Percentiles rank a stretch among this genome's conserved stretches.
Conservation (phyloP, 2,888 invertebrate genomes). For the Notocelia uddmanniana region DNA sequence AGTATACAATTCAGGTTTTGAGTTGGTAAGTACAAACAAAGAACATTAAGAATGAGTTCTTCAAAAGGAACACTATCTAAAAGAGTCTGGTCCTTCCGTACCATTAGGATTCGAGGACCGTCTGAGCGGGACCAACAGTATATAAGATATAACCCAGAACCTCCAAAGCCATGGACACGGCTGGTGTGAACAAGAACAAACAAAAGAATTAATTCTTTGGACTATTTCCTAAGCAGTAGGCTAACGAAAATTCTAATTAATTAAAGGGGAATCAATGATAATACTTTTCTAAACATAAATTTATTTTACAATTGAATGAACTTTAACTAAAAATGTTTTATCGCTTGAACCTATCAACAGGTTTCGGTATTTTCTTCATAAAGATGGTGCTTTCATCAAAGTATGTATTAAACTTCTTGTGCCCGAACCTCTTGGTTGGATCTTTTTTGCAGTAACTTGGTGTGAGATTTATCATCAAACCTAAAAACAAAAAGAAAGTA, state of each 20-base stretch:
- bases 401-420: conserved; percentile 94
- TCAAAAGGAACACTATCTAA: not conserved
- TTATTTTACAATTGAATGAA: conserved; percentile 37
- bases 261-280: not conserved
- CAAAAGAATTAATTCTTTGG: no score
- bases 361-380: conserved; percentile 71
- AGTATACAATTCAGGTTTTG: not conserved
- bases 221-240: no score
- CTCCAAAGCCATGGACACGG: no score
- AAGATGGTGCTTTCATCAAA: conserved; percentile 92
- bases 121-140: no score
- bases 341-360: conserved; percentile 71
- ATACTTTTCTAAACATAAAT: conserved; percentile 12
- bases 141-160: no score
- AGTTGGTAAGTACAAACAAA: not conserved
- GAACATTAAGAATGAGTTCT: no score
- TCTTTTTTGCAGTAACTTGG: conserved; percentile 89
- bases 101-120: not conserved
- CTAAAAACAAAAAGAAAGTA: conserved; percentile 69
- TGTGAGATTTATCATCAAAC: conserved; percentile 90
- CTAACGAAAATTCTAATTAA: no score
- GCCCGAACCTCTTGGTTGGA: conserved; percentile 87
- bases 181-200: no score
- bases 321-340: conserved; percentile 49
- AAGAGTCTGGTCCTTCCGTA: no score